A percentile compares a stretch with the other conserved stretches of the same genome.
These are phyloP conservation scores for Poecilus cupreus DNA, from an alignment of 2,888 invertebrate genomes.

Conservation along the genomic window DNA sequence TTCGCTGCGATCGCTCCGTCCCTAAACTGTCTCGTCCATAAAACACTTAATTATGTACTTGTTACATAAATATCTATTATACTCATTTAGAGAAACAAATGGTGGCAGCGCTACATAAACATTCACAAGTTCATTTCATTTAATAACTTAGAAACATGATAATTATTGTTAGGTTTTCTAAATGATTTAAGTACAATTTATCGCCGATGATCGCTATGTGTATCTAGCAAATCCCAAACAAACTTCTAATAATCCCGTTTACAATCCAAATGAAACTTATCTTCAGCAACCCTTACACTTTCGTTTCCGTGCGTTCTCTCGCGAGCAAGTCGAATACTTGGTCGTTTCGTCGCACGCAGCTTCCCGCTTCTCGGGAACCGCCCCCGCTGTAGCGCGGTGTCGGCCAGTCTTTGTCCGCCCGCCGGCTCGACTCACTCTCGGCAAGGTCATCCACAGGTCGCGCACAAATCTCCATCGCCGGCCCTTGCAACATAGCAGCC, in stretches of 20 bases:
- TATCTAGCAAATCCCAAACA: too few species aligned
- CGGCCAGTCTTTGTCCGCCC: conserved; percentile 57
- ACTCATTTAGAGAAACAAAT: too few species aligned
- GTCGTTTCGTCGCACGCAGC: conserved; percentile 62
- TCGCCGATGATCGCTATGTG: too few species aligned
- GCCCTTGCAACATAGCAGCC: background rate
- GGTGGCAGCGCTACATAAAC: too few species aligned
- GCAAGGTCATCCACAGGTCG: conserved; percentile 42
- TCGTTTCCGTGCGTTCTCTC: background rate
- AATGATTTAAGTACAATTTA: too few species aligned
- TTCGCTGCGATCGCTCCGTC: too few species aligned
- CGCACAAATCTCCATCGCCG: background rate
- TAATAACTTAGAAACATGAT: too few species aligned
- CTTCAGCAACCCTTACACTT: background rate
- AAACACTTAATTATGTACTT: too few species aligned
- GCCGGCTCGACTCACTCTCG: conserved; percentile 20
- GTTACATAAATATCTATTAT: too few species aligned
- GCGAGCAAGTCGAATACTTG: conserved; percentile 46
- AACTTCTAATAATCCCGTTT: background rate
- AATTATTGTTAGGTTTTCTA: too few species aligned
- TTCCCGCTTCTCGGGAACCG: conserved; percentile 51
- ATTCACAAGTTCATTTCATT: too few species aligned
- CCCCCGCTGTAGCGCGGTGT: conserved; percentile 58
- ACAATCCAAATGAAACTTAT: background rate
- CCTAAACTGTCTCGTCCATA: too few species aligned